A percentile compares a stretch with the other conserved stretches of the same genome.
These are phyloP conservation scores for Bujurquina vittata DNA, from an alignment of 2,113 vertebrate genomes.

Conservation along the genomic window DNA sequence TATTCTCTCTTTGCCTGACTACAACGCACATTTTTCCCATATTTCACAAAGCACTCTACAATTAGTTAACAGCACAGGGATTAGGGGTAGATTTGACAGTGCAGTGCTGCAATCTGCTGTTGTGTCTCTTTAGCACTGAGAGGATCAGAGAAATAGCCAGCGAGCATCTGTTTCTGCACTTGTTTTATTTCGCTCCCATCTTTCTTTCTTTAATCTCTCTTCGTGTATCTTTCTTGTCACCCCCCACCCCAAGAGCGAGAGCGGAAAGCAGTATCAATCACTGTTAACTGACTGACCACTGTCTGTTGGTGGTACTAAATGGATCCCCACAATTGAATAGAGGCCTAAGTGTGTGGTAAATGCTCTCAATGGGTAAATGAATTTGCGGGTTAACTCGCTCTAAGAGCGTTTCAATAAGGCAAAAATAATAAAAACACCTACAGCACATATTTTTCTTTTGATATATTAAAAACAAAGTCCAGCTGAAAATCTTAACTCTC, in stretches of 20 bases:
- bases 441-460: slow-evolving; percentile 65
- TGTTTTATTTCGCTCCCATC: slow-evolving; percentile 38
- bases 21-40: slow-evolving; percentile 66
- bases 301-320: slow-evolving; percentile 78
- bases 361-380: slow-evolving; percentile 81
- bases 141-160: slow-evolving; percentile 67
- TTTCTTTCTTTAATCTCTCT: slow-evolving; percentile 52
- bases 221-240: slow-evolving; percentile 74
- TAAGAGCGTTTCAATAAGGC: slow-evolving; percentile 75
- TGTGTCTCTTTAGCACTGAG: slow-evolving; percentile 64
- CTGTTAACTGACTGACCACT: slow-evolving; percentile 79
- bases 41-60: slow-evolving; percentile 71
- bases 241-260: slow-evolving; percentile 53
- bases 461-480: slow-evolving; percentile 64
- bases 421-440: slow-evolving; percentile 75
- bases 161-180: slow-evolving; percentile 66
- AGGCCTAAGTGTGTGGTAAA: slow-evolving; percentile 83
- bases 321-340: slow-evolving; percentile 80
- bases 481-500: slow-evolving; percentile 57
- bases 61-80: slow-evolving; percentile 77
- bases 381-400: slow-evolving; percentile 76
- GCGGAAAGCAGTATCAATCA: slow-evolving; percentile 77
- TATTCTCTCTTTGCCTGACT: slow-evolving; percentile 43
- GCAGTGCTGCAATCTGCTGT: slow-evolving; percentile 72
- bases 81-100: slow-evolving; percentile 76